Evolutionary conservation across 1,140 invertebrate species (phyloP), one percentile per base, ranked within the genome.

Genomic region (Aplysia californica): DNA sequence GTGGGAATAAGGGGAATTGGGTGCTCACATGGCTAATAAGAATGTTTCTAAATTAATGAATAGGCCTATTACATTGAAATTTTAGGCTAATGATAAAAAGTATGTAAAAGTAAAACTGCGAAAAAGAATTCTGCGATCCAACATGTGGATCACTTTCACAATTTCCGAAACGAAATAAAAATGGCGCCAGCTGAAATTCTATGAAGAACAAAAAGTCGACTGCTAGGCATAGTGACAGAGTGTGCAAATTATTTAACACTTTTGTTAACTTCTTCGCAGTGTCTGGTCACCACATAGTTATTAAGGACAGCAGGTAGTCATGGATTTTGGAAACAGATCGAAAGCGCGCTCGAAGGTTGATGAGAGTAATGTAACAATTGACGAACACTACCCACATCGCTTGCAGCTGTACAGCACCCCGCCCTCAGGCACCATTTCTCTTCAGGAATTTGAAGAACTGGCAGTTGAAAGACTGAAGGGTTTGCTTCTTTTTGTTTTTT

Each of bases 381-480:
- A 72, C n/a, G 33, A 78, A 44, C 64, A 72, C 18, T 78, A 78
- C 66, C 36, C 68, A 21, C 79, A 81, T 56, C 56, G 56, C 2
- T 73, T 87, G 18, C 85, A 86, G 74, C 91, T 98, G 82, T 98
- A 97, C 86, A 92, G 92, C 81, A 83, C 92, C n/a, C 93, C 95
- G 44, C 97, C 96, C n/a, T 90, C 83, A 56, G 92, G 93, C 76
- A 91, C 93, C 69, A 93, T 98, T 73, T 92, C 92, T 72, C 90
- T 98, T 29, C 90, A 93, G 75, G 95, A 97, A 86, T 97, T 98
- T 91, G 95, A 98, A 92, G 93, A 95, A 67, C 92, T 95, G 80
- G 95, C 95, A 15, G 86, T 96, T 35, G 95, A 97, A 85, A 93
- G 96, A 83, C 87, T 98, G 39, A 94, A 95, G 91, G 90, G 93